A percentile compares a stretch with the other conserved stretches of the same genome.
phyloP scores from a whole-genome alignment of 2,888 invertebrate genomes.

The Tachina grossa region DNA sequence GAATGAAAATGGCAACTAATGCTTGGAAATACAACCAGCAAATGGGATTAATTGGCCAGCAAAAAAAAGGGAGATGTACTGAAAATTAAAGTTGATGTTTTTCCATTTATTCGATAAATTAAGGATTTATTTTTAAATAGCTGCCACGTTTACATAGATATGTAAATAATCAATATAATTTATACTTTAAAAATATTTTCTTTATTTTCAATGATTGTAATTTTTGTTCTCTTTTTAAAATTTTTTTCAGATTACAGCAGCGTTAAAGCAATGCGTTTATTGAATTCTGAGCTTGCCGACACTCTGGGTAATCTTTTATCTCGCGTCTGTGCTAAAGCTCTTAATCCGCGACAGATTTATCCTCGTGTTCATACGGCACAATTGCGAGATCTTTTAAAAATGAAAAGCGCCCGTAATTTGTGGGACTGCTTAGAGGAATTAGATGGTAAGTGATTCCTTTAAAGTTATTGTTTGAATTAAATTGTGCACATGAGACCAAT shows the following conservation, averaged over 20 bases:
- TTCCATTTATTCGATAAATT: not conserved
- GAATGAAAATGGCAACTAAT: conserved; percentile 16
- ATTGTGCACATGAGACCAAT: not conserved
- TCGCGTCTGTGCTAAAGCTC: conserved; percentile 88
- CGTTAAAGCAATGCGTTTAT: conserved; percentile 87
- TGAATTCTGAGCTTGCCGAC: conserved; percentile 96
- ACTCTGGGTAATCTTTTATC: conserved; percentile 95
- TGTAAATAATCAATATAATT: too few species aligned
- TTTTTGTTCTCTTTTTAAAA: conserved; percentile 11
- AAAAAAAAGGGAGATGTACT: not conserved
- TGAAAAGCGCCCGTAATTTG: conserved; percentile 84
- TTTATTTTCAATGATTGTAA: not conserved
- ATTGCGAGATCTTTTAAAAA: conserved; percentile 82
- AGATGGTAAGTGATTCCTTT: conserved; percentile 83
- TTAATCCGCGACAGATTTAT: conserved; percentile 91
- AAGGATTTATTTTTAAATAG: not conserved
- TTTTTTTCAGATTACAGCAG: conserved; percentile 91
- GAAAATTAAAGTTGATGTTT: not conserved
- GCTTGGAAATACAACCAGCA: not conserved
- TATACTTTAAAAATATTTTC: not conserved
- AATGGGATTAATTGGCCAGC: not conserved
- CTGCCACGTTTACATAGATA: not conserved
- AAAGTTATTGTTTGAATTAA: not conserved
- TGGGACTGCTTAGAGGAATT: conserved; percentile 84
- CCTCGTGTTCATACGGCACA: conserved; percentile 85